Evolutionary conservation across 2,797 vertebrate genomes (phyloP), one percentile per base, ranked within the genome.

Genomic region (Pangasius krempfi): DNA sequence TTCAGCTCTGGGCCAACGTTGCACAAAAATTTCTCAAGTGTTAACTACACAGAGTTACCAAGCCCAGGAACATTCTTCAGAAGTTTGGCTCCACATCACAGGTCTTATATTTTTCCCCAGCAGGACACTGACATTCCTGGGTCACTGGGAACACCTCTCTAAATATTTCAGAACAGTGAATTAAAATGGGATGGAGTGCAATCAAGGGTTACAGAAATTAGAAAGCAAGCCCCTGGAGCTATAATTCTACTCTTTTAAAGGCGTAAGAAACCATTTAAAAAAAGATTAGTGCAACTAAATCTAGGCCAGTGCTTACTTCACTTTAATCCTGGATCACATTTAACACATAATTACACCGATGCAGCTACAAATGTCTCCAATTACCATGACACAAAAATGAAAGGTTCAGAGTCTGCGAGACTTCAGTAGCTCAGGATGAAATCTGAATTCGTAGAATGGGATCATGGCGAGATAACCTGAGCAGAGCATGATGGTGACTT

Each of bases 261-360:
- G n/a, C 56, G 50, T 76, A 47, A 30, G 86, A 89, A 76, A 54
- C 79, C 33, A 50, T 90, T 76, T 16, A 44, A 78, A 88, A 88
- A 73, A 66, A 91, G 92, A 92, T 92, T 91, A 91, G 89, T 84
- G 75, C 87, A 83, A 84, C 76, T 87, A 89, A 90, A 92, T 90
- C 81, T 88, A 88, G 90, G 90, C 84, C 91, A 89, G 81, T 82
- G 70, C 89, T 89, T 76, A 73, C 72, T 92, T 91, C 89, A 62
- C 93, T 94, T 91, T 94, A 95, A 95, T 96, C 94, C 93, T 90
- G 82, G 92, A 93, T 92, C 91, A 94, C 92, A 95, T 93, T 94
- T 95, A 93, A 94, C 88, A 88, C 89, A 89, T 92, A 94, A 96
- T 95, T 94, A 94, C 93, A 93, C 72, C 86, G 89, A 92, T 90